Percentiles rank a stretch among this genome's conserved stretches.
These are phyloP conservation scores for Etheostoma perlongum DNA, from an alignment of 2,797 vertebrate genomes.

Conservation along the genomic window DNA sequence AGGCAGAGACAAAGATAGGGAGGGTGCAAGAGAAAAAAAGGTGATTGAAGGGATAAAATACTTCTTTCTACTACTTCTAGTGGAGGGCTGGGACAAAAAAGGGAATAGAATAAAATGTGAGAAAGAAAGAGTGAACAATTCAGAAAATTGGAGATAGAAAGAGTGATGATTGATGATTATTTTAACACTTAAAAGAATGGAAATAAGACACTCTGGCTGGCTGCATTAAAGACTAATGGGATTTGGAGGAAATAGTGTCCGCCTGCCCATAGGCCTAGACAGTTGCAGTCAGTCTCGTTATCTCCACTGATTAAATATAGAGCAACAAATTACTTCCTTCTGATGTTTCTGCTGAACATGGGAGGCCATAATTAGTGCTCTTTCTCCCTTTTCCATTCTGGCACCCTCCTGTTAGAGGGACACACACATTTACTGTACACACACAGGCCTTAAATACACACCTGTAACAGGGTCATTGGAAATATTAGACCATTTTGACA, in stretches of 20 bases:
- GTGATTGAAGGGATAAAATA: conserved; percentile 29
- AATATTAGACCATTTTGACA: conserved; percentile 60
- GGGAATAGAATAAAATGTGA: conserved; percentile 31
- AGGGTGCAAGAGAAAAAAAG: conserved; percentile 13
- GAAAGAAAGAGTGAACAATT: conserved; percentile 27
- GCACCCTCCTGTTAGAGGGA: conserved; percentile 65
- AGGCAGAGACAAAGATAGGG: conserved; percentile 39
- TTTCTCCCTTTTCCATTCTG: conserved; percentile 69
- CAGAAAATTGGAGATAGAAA: conserved; percentile 48
- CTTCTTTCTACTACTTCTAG: not conserved
- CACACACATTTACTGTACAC: conserved; percentile 29
- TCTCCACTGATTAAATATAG: conserved; percentile 83
- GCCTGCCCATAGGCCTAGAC: conserved; percentile 71
- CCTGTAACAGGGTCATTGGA: conserved; percentile 57
- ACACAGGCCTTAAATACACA: conserved; percentile 49
- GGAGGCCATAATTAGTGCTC: conserved; percentile 80
- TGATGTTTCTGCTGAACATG: conserved; percentile 81
- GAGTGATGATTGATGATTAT: conserved; percentile 64
- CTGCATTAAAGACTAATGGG: conserved; percentile 77
- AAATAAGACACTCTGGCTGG: conserved; percentile 63
- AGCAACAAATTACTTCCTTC: conserved; percentile 85
- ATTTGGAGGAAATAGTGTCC: conserved; percentile 81
- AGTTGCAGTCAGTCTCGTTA: conserved; percentile 78
- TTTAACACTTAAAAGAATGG: conserved; percentile 65
- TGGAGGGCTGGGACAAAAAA: conserved; percentile 23